These are phyloP conservation scores for Lathronympha strigana DNA, from an alignment of 2,888 invertebrate species.

Conservation along the genomic window DNA sequence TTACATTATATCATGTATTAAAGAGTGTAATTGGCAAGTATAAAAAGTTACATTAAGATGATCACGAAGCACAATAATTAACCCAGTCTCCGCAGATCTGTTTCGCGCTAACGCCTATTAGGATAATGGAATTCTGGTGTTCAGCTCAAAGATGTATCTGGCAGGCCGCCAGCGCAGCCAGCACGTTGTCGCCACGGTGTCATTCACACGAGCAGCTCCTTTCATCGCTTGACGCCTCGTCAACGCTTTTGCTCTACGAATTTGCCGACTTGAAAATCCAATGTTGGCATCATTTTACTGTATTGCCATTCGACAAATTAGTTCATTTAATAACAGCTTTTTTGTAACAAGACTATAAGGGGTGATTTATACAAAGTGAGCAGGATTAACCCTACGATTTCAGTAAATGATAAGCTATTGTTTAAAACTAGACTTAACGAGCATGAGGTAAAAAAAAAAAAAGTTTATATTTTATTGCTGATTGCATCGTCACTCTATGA, in stretches of 20 bases:
- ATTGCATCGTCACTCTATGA: too few relatives aligned
- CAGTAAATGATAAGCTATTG: too few relatives aligned
- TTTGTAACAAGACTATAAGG: too few relatives aligned
- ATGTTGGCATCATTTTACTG: too few relatives aligned
- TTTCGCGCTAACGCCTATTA: slow-evolving; percentile 61
- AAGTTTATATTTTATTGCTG: too few relatives aligned
- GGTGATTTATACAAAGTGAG: too few relatives aligned
- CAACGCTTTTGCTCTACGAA: slow-evolving; percentile 49
- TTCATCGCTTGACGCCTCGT: slow-evolving; percentile 19
- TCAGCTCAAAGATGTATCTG: slow-evolving; percentile 67
- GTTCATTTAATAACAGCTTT: too few relatives aligned
- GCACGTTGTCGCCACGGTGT: slow-evolving; percentile 45
- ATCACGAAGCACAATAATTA: slow-evolving; percentile 59
- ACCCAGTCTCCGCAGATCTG: slow-evolving; percentile 59
- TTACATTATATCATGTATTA: too few relatives aligned
- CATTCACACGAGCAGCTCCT: slow-evolving; percentile 21
- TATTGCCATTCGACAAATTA: too few relatives aligned
- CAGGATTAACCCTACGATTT: too few relatives aligned
- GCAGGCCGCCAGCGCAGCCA: slow-evolving; percentile 60
- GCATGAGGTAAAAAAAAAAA: too few relatives aligned
- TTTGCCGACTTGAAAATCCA: slow-evolving; percentile 23
- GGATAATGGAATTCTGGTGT: slow-evolving; percentile 74
- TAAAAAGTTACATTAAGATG: neutral
- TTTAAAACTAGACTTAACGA: too few relatives aligned
- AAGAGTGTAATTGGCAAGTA: neutral